Evolutionary conservation across 2,797 vertebrate genomes (phyloP).

Genomic region (Sciaenops ocellatus): DNA sequence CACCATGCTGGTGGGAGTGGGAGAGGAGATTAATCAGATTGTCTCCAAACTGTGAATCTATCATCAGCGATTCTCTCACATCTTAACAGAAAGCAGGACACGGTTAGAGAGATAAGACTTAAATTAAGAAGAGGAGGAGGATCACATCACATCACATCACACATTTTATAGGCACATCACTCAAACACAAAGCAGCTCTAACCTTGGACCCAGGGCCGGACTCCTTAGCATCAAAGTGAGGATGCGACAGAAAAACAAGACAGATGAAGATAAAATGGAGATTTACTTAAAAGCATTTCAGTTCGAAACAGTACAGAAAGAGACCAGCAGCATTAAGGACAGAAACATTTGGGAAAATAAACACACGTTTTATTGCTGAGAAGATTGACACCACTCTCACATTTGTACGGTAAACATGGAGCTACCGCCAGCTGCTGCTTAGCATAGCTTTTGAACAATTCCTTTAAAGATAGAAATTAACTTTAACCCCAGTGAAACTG

Average conservation of each 20-base stretch:
- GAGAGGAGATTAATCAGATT: constrained; percentile 12
- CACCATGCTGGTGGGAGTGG: constrained; percentile 35
- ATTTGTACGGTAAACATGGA: too few species aligned
- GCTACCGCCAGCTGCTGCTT: too few species aligned
- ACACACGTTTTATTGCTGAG: not conserved
- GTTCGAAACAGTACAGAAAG: constrained; percentile 22
- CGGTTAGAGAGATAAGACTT: constrained; percentile 9
- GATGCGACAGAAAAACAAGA: constrained; percentile 57
- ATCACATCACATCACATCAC: constrained; percentile 45
- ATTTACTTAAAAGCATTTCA: constrained; percentile 44
- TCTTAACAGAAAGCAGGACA: constrained; percentile 3
- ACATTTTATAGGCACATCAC: constrained; percentile 42
- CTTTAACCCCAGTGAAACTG: not conserved
- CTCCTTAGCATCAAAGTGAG: constrained; percentile 76
- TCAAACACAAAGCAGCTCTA: constrained; percentile 67
- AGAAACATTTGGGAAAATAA: not conserved
- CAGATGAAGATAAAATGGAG: constrained; percentile 43
- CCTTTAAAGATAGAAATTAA: not conserved
- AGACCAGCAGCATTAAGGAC: not conserved
- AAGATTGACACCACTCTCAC: not conserved
- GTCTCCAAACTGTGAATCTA: constrained; percentile 9
- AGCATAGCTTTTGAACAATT: too few species aligned
- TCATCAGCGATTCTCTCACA: constrained; percentile 1
- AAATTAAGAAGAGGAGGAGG: not conserved
- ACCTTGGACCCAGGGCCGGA: constrained; percentile 82